Evolutionary conservation across 2,888 invertebrate species (phyloP).

Genomic region (Plutella xylostella): DNA sequence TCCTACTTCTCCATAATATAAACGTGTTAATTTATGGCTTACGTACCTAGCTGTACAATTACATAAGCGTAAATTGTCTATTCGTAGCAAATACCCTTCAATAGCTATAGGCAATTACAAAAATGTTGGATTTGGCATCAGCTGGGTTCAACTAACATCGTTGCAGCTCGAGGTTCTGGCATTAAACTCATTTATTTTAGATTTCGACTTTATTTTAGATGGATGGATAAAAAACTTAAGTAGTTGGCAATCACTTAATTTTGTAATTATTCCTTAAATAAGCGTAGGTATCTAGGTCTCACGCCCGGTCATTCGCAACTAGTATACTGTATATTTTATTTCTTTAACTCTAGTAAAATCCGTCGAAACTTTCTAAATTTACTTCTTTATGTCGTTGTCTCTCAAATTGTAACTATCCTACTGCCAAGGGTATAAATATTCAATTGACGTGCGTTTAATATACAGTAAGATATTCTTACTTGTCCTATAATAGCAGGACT

Average conservation of each 20-base stretch:
- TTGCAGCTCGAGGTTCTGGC: not conserved
- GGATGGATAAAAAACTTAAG: not conserved
- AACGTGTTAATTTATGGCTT: too few species aligned
- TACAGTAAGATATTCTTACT: slow-evolving; percentile 37
- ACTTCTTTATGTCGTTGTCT: slow-evolving; percentile 47
- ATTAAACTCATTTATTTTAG: not conserved
- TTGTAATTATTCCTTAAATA: not conserved
- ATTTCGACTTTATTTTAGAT: not conserved
- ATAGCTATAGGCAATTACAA: too few species aligned
- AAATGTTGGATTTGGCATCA: too few species aligned
- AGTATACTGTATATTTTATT: not conserved
- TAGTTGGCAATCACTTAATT: not conserved
- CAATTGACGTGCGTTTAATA: slow-evolving; percentile 46
- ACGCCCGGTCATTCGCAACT: too few species aligned
- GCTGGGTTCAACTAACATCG: not conserved
- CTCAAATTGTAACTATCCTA: slow-evolving; percentile 51
- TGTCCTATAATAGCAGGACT: slow-evolving; percentile 14
- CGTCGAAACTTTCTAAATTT: slow-evolving; percentile 4
- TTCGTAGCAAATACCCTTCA: too few species aligned
- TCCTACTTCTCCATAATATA: too few species aligned
- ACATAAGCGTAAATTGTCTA: too few species aligned
- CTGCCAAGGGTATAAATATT: slow-evolving; percentile 39
- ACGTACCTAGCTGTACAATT: too few species aligned
- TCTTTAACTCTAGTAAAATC: slow-evolving; percentile 1
- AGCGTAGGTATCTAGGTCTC: too few species aligned